A percentile compares a stretch with the other conserved stretches of the same genome.
phyloP scores from a whole-genome alignment of 2,797 vertebrate genomes.

The Eospalax fontanierii region DNA sequence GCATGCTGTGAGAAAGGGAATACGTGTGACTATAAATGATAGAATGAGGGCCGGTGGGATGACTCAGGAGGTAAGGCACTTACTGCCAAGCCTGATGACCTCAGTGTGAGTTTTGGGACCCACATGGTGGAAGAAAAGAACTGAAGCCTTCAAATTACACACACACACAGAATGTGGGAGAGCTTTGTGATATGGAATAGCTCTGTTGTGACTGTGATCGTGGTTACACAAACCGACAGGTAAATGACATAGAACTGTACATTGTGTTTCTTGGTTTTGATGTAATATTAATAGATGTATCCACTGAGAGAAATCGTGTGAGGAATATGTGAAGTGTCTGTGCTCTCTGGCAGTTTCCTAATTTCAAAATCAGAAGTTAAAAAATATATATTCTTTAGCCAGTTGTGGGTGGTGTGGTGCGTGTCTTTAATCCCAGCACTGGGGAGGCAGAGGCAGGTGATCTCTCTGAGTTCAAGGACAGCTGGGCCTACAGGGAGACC shows the following conservation, averaged over 20 bases:
- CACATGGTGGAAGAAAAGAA: neutral
- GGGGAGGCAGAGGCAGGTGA: too few relatives aligned
- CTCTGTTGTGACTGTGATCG: neutral
- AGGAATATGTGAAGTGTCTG: neutral
- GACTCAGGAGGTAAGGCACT: too few relatives aligned
- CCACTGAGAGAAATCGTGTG: neutral
- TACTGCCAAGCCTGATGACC: neutral
- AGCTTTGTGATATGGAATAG: too few relatives aligned
- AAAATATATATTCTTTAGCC: neutral
- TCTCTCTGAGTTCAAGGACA: too few relatives aligned
- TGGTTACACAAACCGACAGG: neutral
- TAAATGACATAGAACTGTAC: neutral
- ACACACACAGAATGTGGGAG: neutral
- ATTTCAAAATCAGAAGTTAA: slow-evolving; percentile 15
- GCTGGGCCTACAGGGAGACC: too few relatives aligned
- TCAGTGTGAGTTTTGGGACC: neutral
- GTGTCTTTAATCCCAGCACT: too few relatives aligned
- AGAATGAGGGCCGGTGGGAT: neutral
- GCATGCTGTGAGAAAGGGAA: neutral
- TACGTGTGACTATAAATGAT: neutral
- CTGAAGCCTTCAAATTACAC: neutral
- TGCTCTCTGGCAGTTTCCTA: neutral
- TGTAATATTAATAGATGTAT: neutral
- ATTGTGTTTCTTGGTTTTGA: slow-evolving; percentile 36
- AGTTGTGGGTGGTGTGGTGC: too few relatives aligned